phyloP scores from a whole-genome alignment of 2,888 invertebrate species.

The Altica lythri region DNA sequence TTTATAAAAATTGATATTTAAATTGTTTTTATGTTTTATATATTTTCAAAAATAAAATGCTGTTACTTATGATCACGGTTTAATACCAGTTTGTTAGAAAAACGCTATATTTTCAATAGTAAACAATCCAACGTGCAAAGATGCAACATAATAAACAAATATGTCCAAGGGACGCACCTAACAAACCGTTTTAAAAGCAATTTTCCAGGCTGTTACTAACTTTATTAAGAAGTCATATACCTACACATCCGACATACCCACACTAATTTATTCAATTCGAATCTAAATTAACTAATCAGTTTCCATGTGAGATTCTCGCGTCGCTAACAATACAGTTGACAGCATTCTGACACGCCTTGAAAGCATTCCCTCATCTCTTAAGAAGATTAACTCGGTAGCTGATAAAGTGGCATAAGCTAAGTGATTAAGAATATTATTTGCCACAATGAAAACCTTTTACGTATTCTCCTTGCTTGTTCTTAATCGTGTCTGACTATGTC shows the following conservation, averaged over 20 bases:
- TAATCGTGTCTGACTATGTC: too few relatives aligned
- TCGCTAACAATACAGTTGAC: constrained; percentile 10
- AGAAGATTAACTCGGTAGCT: constrained; percentile 18
- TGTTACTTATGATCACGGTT: too few relatives aligned
- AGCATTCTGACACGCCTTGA: neutral
- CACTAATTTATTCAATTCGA: constrained; percentile 8
- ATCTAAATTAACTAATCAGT: constrained; percentile 12
- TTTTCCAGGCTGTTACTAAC: constrained; percentile 8
- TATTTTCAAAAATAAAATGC: too few relatives aligned
- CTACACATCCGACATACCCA: neutral
- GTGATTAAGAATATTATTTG: constrained; percentile 16
- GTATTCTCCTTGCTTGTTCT: neutral
- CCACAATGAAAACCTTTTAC: neutral
- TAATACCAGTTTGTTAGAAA: too few relatives aligned
- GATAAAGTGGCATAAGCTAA: constrained; percentile 23
- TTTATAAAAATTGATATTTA: too few relatives aligned
- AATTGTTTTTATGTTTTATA: too few relatives aligned
- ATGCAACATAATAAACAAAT: too few relatives aligned
- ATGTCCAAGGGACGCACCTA: too few relatives aligned
- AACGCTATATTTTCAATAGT: too few relatives aligned
- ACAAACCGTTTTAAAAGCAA: too few relatives aligned
- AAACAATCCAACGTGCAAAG: too few relatives aligned
- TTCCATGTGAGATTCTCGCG: neutral
- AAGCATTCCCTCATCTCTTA: constrained; percentile 10
- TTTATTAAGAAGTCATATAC: neutral